Conservation (phyloP, 2,888 invertebrate species). For the Lumbricus terrestris region DNA sequence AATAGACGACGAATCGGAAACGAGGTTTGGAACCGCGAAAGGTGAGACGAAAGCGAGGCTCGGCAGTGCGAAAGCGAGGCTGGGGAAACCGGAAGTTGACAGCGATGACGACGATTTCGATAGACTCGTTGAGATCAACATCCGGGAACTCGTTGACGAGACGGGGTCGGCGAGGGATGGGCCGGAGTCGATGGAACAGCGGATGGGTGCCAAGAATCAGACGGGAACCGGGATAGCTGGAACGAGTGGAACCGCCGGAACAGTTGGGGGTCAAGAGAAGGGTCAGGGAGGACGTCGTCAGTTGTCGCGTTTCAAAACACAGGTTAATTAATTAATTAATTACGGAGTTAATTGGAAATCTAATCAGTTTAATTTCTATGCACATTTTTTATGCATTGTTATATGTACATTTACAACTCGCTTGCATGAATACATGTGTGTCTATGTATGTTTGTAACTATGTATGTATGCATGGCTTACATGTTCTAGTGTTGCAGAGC, state of each 20-base stretch:
- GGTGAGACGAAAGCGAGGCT: neutral
- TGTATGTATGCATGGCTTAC: too few species aligned
- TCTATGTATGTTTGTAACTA: too few species aligned
- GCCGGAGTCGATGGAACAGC: neutral
- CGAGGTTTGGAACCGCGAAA: neutral
- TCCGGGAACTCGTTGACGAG: constrained; percentile 6
- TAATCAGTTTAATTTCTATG: too few species aligned
- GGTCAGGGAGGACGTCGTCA: neutral
- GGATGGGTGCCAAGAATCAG: neutral
- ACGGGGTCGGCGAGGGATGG: neutral
- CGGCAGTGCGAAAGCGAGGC: neutral
- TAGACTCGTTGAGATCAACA: neutral
- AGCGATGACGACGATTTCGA: constrained; percentile 12
- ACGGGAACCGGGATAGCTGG: neutral
- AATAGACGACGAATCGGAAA: neutral
- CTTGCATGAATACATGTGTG: too few species aligned
- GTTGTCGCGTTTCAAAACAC: neutral
- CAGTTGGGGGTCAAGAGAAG: neutral
- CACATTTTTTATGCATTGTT: too few species aligned
- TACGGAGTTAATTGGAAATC: too few species aligned
- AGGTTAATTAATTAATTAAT: neutral
- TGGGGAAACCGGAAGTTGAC: neutral
- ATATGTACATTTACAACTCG: too few species aligned
- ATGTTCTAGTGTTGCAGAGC: too few species aligned
- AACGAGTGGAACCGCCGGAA: neutral